Conservation (phyloP, 2,797 vertebrate species). For the Graptemys geographica region DNA sequence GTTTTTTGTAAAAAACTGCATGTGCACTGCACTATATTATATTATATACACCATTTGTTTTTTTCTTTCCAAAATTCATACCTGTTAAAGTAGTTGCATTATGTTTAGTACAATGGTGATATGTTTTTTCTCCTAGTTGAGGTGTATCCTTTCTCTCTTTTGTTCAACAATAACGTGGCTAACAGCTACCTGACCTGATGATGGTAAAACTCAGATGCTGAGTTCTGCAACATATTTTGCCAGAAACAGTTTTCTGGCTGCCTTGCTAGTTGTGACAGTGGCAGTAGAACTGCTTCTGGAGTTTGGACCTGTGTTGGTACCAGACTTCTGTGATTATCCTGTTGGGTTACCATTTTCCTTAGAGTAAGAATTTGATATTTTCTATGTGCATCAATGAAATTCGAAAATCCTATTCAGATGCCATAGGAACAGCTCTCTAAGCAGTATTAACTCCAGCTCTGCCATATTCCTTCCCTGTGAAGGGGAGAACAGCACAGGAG, state of each 20-base stretch:
- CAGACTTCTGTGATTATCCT: background rate
- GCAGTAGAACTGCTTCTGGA: conserved; percentile 17
- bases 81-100: background rate
- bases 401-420: background rate
- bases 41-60: background rate
- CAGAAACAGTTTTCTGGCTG: conserved; percentile 14
- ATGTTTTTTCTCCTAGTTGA: background rate
- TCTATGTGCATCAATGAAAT: background rate
- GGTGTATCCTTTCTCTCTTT: background rate
- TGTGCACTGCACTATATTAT: background rate
- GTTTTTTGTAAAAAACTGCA: conserved; percentile 3
- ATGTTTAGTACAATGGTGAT: conserved; percentile 29
- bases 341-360: background rate
- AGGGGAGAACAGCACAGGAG: background rate
- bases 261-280: background rate
- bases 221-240: conserved; percentile 5
- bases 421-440: background rate
- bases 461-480: background rate
- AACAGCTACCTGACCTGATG: background rate
- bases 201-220: background rate
- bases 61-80: conserved; percentile 6
- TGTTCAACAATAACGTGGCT: conserved; percentile 26
- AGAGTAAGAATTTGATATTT: background rate
- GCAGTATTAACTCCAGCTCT: background rate
- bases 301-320: conserved; percentile 6